Evolutionary conservation across 2,113 vertebrate species (phyloP), one percentile per base, ranked within the genome.

Genomic region (Damaliscus lunatus): DNA sequence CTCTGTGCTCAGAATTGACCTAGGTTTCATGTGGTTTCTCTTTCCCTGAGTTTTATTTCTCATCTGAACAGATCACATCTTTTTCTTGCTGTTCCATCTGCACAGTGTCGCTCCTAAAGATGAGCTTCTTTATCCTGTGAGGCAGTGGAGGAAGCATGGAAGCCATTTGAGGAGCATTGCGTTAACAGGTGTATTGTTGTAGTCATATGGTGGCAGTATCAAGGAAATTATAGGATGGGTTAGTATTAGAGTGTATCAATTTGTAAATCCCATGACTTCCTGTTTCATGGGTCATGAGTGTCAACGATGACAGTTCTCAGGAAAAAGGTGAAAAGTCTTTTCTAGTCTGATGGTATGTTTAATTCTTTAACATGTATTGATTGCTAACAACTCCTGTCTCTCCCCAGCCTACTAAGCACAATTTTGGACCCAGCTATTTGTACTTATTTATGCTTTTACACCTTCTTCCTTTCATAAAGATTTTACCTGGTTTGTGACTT

Each of bases 401-500:
- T 89, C 87, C 85, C 31, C 82, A 93, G 94, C 89, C n/a, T 93
- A 27, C 55, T 71, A 67, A 57, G 67, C 94, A 97, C 71, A 71
- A 1, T 59, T 96, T 90, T 84, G 93, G 57, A 97, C 91, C 88
- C 83, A 86, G 40, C 43, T 82, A 81, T 92, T 94, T 77, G 33
- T 81, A 81, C 59, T 89, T 91, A 95, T 50, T 97, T 94, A 91
- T 94, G 74, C 55, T 96, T 96, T 94, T 92, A 85, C 48, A 88
- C 62, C 55, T 96, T 96, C 89, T 97, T 98, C 96, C 85, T 94
- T 96, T 98, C 15, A 86, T 93, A 95, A 98, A 89, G 60, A 93
- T 96, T 97, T 97, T 97, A 98, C 86, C 82, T 96, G 64, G 53
- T 85, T 97, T 97, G 94, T 96, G 91, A 89, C 86, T 97, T 97